Evolutionary conservation across 2,113 vertebrate species (phyloP).

Genomic region (Isichthys henryi): DNA sequence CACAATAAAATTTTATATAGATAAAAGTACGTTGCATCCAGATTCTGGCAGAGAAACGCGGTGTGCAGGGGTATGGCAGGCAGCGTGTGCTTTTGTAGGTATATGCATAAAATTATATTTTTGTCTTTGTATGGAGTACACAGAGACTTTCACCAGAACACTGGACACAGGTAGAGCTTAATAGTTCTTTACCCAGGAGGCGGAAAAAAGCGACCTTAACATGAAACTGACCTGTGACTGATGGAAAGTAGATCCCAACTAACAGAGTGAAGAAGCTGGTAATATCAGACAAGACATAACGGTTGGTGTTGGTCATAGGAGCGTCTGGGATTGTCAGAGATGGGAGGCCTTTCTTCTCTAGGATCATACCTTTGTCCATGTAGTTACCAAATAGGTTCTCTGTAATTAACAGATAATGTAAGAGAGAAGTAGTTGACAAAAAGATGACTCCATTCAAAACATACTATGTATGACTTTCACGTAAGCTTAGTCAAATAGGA

Average conservation of each 20-base stretch:
- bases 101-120: neutral
- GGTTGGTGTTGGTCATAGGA: slow-evolving; percentile 63
- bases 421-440: neutral
- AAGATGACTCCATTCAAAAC: neutral
- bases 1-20: neutral
- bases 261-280: slow-evolving; percentile 94
- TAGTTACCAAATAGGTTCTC: slow-evolving; percentile 90
- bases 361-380: slow-evolving; percentile 74
- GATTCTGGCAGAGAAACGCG: too few relatives aligned
- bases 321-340: slow-evolving; percentile 54
- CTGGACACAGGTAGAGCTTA: neutral
- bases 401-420: slow-evolving; percentile 32
- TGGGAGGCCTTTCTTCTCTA: slow-evolving; percentile 70
- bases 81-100: neutral
- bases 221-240: slow-evolving; percentile 82
- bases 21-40: neutral
- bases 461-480: neutral
- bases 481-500: neutral
- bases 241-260: slow-evolving; percentile 97
- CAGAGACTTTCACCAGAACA: neutral
- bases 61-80: neutral
- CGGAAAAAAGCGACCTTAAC: neutral
- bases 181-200: too few relatives aligned
- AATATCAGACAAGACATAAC: slow-evolving; percentile 88
- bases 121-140: neutral